Percentiles rank a stretch among this genome's conserved stretches.
phyloP scores from a whole-genome alignment of 2,113 vertebrate species.

The Solenodon paradoxus region DNA sequence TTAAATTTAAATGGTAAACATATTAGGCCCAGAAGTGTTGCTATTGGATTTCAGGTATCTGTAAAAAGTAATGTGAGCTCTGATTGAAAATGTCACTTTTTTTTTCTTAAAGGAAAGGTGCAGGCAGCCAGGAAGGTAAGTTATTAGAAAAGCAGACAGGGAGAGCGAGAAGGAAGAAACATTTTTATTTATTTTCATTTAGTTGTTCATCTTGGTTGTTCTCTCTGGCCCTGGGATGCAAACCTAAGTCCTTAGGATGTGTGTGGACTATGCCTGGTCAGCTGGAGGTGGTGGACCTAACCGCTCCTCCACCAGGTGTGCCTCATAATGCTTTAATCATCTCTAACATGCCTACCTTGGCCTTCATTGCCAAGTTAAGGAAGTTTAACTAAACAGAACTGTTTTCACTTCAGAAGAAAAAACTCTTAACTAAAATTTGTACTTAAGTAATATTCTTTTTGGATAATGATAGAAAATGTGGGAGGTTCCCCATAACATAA shows the following conservation, averaged over 20 bases:
- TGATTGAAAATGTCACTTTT: conserved; percentile 7
- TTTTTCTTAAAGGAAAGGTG: too few species aligned
- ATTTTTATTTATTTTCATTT: too few species aligned
- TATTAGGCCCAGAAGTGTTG: background rate
- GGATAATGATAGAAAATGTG: conserved; percentile 6
- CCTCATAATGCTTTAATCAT: conserved; percentile 34
- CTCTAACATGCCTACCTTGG: background rate
- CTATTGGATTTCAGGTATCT: conserved; percentile 17
- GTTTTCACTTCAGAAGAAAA: conserved; percentile 25
- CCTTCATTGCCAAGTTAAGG: background rate
- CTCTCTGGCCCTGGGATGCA: too few species aligned
- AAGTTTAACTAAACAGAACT: background rate
- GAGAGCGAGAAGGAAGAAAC: too few species aligned
- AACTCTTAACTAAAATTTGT: background rate
- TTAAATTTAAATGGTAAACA: conserved; percentile 40
- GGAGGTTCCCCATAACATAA: background rate
- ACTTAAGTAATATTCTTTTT: conserved; percentile 1
- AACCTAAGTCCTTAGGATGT: too few species aligned
- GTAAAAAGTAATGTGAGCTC: background rate
- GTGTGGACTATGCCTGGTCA: too few species aligned
- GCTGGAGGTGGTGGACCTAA: too few species aligned
- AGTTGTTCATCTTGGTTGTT: too few species aligned
- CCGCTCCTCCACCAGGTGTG: too few species aligned
- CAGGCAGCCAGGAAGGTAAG: too few species aligned
- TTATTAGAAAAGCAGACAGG: too few species aligned